phyloP scores from a whole-genome alignment of 2,888 invertebrate genomes.

The Octodonta nipae region DNA sequence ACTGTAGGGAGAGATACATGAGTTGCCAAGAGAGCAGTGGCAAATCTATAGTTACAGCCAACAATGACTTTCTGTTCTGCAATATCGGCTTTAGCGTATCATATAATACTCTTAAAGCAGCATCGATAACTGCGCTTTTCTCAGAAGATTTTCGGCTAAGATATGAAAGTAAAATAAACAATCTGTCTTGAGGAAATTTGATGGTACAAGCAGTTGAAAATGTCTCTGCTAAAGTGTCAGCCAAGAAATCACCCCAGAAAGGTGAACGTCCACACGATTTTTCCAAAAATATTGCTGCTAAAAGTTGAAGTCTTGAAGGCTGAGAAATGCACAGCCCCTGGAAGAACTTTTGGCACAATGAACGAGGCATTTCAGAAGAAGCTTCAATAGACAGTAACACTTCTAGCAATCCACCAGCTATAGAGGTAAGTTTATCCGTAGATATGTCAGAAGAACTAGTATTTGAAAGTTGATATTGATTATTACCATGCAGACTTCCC shows the following conservation, averaged over 20 bases:
- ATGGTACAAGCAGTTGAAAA: slow-evolving; percentile 67
- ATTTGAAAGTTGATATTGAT: slow-evolving; percentile 6
- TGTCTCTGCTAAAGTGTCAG: slow-evolving; percentile 63
- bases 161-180: slow-evolving; percentile 75
- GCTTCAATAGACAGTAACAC: slow-evolving; percentile 46
- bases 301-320: slow-evolving; percentile 64
- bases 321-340: slow-evolving; percentile 63
- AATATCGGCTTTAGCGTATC: slow-evolving; percentile 35
- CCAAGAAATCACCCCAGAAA: slow-evolving; percentile 88
- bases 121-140: slow-evolving; percentile 49
- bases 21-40: slow-evolving; percentile 62
- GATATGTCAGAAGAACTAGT: slow-evolving; percentile 43
- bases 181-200: slow-evolving; percentile 76
- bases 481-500: slow-evolving; percentile 25
- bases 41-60: slow-evolving; percentile 48
- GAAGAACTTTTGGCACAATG: slow-evolving; percentile 51
- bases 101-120: slow-evolving; percentile 47
- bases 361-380: slow-evolving; percentile 27
- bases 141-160: slow-evolving; percentile 68
- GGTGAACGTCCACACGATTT: slow-evolving; percentile 32
- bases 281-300: slow-evolving; percentile 65
- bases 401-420: slow-evolving; percentile 71
- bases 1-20: slow-evolving; percentile 59
- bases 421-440: slow-evolving; percentile 69
- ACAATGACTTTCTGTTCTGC: slow-evolving; percentile 26